These are phyloP conservation scores for Felis catus DNA, from an alignment of 2,113 vertebrate species.

Conservation along the genomic window DNA sequence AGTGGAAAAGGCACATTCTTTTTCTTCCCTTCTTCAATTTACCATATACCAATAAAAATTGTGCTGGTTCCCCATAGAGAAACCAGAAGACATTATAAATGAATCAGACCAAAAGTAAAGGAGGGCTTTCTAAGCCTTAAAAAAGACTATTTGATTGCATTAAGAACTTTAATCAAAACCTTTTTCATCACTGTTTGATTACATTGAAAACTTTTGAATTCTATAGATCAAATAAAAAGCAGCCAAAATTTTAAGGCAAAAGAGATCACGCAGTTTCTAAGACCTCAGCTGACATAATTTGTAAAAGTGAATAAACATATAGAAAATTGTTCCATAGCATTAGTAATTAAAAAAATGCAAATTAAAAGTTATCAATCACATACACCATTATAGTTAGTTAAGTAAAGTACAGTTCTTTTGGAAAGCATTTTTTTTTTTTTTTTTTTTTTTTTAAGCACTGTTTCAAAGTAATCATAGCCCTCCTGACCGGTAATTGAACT, in stretches of 20 bases:
- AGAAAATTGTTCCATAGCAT: neutral
- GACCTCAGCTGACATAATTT: neutral
- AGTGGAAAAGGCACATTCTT: neutral
- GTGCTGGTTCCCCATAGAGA: neutral
- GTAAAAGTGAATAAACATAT: neutral
- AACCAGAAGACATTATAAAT: constrained; percentile 12
- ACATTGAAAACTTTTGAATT: neutral
- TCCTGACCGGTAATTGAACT: neutral
- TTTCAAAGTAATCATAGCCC: constrained; percentile 17
- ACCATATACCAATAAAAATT: neutral
- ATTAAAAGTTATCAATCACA: neutral
- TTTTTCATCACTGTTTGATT: neutral
- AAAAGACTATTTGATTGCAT: neutral
- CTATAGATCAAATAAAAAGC: neutral
- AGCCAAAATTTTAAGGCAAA: neutral
- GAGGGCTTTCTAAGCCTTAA: neutral
- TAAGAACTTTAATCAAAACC: neutral
- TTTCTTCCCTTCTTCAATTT: neutral
- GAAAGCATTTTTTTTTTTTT: neutral
- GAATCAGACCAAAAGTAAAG: neutral
- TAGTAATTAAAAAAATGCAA: neutral
- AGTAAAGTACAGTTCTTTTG: neutral
- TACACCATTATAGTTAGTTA: neutral
- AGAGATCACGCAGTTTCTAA: neutral
- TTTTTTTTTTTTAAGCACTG: neutral